A percentile compares a stretch with the other conserved stretches of the same genome.
Evolutionary conservation across 2,113 vertebrate species (phyloP).

Genomic region (Microtus pennsylvanicus): DNA sequence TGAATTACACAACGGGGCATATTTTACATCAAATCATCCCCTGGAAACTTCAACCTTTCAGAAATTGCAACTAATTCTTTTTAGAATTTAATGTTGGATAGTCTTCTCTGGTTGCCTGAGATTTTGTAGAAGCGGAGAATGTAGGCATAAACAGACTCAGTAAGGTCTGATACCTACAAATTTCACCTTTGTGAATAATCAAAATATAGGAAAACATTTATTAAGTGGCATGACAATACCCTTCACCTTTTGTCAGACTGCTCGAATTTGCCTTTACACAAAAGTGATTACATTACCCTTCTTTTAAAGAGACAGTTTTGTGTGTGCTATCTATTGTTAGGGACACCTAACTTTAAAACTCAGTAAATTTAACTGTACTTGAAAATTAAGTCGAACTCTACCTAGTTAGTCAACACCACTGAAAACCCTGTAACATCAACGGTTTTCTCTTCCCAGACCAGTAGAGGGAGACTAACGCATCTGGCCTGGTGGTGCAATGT

Average conservation of each 20-base stretch:
- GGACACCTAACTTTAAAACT: not conserved
- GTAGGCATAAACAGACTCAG: slow-evolving; percentile 23
- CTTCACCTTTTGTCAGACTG: not conserved
- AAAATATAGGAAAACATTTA: slow-evolving; percentile 20
- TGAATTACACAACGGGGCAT: not conserved
- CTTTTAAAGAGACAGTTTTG: not conserved
- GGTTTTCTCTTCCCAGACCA: slow-evolving; percentile 77
- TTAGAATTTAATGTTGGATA: slow-evolving; percentile 45
- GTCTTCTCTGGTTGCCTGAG: slow-evolving; percentile 21
- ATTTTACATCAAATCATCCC: slow-evolving; percentile 35
- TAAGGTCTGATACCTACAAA: slow-evolving; percentile 30
- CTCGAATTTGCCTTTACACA: not conserved
- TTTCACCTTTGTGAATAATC: slow-evolving; percentile 23
- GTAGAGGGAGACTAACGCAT: slow-evolving; percentile 86
- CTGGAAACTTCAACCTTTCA: slow-evolving; percentile 49
- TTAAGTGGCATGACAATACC: not conserved
- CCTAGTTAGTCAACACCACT: not conserved
- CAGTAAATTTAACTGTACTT: slow-evolving; percentile 45
- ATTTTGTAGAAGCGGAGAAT: slow-evolving; percentile 19
- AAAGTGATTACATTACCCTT: not conserved
- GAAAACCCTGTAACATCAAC: slow-evolving; percentile 11
- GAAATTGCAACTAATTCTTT: slow-evolving; percentile 28
- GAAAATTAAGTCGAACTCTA: slow-evolving; percentile 30
- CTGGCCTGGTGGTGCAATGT: slow-evolving; percentile 80
- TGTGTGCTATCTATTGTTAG: not conserved